phyloP scores from a whole-genome alignment of 2,113 vertebrate genomes.

The Scalopus aquaticus region DNA sequence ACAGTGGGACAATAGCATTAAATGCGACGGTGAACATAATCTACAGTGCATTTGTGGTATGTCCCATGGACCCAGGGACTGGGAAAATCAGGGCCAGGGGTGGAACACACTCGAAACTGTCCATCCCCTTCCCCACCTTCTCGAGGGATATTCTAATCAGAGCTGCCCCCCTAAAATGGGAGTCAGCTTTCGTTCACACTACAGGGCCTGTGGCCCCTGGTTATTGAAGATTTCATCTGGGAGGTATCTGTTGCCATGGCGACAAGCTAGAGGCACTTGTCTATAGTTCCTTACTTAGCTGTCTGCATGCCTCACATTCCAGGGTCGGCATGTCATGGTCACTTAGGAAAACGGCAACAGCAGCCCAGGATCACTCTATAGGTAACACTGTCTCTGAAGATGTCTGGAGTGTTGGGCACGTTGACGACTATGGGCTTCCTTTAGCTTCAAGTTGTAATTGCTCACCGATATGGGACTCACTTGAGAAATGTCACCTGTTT shows the following conservation, averaged over 20 bases:
- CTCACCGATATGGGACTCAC: background rate
- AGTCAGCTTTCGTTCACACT: background rate
- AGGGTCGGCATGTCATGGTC: background rate
- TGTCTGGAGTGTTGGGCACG: background rate
- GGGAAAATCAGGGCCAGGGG: background rate
- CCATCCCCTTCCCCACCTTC: background rate
- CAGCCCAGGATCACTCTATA: background rate
- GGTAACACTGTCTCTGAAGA: background rate
- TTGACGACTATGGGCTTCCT: background rate
- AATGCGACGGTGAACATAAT: background rate
- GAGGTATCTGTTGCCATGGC: background rate
- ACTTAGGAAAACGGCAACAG: background rate
- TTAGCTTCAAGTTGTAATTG: background rate
- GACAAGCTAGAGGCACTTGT: background rate
- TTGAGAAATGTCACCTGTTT: background rate
- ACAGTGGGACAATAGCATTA: too few relatives aligned
- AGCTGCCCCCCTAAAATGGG: background rate
- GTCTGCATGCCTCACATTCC: background rate
- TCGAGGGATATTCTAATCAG: background rate
- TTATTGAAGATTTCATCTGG: background rate
- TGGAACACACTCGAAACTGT: background rate
- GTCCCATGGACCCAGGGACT: rapidly evolving
- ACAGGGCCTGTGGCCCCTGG: background rate
- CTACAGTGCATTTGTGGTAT: rapidly evolving
- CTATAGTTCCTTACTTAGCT: background rate